Evolutionary conservation across 2,113 vertebrate genomes (phyloP).

Genomic region (Geococcyx californianus): DNA sequence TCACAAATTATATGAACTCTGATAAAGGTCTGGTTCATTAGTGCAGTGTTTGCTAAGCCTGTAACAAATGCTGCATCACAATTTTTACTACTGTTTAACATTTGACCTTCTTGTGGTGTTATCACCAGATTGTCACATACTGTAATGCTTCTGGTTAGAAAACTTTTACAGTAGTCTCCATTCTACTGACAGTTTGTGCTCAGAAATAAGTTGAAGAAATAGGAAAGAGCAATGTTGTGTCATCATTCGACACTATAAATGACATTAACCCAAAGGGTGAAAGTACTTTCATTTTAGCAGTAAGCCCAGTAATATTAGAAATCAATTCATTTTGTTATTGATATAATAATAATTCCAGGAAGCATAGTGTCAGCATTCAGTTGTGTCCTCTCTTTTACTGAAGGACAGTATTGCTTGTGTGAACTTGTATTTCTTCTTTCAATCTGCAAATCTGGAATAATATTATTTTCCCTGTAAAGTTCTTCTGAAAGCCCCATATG

Average conservation of each 20-base stretch:
- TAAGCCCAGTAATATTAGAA: neutral
- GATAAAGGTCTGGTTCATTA: constrained; percentile 65
- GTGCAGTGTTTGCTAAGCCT: constrained; percentile 7
- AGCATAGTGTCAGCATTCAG: neutral
- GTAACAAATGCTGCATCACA: constrained; percentile 46
- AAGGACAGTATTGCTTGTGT: neutral
- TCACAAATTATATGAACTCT: constrained; percentile 48
- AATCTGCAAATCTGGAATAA: neutral
- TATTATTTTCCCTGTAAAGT: neutral
- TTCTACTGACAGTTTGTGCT: neutral
- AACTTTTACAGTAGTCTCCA: neutral
- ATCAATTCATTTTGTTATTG: neutral
- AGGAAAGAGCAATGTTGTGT: neutral
- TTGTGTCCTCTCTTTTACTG: neutral
- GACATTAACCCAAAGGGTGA: neutral
- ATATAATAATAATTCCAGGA: neutral
- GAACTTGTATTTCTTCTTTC: neutral
- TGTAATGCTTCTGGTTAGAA: constrained; percentile 11
- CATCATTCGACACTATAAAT: neutral
- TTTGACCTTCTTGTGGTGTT: constrained; percentile 48
- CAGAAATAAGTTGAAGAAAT: neutral
- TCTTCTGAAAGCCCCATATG: neutral
- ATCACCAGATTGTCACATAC: neutral
- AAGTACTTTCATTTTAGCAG: neutral
- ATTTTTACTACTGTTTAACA: constrained; percentile 39